phyloP scores from a whole-genome alignment of 2,113 vertebrate species.

The Peucedramus taeniatus region DNA sequence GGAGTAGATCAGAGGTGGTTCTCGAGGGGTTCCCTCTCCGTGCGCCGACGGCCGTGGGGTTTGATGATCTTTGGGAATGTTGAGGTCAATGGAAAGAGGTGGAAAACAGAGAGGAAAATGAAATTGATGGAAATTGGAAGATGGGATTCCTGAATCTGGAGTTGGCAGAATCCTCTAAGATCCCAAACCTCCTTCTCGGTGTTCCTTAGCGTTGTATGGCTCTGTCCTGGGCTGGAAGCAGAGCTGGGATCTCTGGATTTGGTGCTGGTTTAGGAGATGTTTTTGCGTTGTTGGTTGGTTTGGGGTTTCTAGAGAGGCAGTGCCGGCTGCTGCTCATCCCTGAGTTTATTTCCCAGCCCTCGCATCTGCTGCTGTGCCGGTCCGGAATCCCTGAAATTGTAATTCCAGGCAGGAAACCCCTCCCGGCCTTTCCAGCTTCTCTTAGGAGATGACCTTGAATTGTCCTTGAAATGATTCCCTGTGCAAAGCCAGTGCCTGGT shows the following conservation, averaged over 20 bases:
- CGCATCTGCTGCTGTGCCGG: rapidly evolving
- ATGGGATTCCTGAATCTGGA: neutral
- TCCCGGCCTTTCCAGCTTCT: neutral
- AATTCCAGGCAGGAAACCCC: neutral
- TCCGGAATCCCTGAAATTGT: neutral
- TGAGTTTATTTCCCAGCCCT: neutral
- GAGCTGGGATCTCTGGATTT: neutral
- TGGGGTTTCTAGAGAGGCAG: neutral
- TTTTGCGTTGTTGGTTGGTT: neutral
- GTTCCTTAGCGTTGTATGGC: neutral
- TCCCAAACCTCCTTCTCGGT: neutral
- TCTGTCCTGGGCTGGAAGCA: neutral
- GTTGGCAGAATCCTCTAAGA: constrained; percentile 57
- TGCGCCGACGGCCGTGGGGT: neutral
- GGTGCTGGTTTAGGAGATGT: neutral
- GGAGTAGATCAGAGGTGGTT: neutral
- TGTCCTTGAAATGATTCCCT: neutral
- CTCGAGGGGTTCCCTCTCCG: neutral
- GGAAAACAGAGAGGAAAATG: rapidly evolving
- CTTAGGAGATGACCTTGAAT: neutral
- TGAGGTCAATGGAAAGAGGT: neutral
- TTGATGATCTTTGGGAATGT: rapidly evolving
- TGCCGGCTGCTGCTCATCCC: neutral
- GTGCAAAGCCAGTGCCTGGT: neutral
- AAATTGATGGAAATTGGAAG: neutral